Conservation (phyloP, 1,140 invertebrate genomes). For the Bombus sylvicola region DNA sequence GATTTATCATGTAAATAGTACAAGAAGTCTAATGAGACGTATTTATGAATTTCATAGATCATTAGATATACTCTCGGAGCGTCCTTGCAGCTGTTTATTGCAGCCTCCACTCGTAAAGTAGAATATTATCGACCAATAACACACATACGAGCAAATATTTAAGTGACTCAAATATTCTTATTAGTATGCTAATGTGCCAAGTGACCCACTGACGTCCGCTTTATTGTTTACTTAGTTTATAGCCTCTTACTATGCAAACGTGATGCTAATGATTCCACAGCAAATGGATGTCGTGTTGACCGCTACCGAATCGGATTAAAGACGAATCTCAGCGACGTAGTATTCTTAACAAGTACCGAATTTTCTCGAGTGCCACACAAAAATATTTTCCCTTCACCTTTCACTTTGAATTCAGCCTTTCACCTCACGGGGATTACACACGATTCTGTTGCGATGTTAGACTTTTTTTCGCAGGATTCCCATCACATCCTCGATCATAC, state of each 20-base stretch:
- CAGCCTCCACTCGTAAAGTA: background rate
- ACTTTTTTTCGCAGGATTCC: slow-evolving; percentile 18
- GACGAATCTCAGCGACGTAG: background rate
- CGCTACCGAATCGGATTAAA: background rate
- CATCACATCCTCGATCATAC: background rate
- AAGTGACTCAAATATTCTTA: slow-evolving; percentile 51
- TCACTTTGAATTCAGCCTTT: slow-evolving; percentile 64
- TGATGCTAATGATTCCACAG: background rate
- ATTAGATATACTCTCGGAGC: background rate
- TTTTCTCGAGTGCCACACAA: slow-evolving; percentile 18
- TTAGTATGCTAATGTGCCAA: slow-evolving; percentile 55
- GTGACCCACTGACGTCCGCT: background rate
- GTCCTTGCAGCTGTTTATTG: no score
- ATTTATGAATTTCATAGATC: background rate
- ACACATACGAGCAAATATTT: slow-evolving; percentile 50
- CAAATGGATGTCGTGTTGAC: background rate
- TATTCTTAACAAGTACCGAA: background rate
- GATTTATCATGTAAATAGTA: background rate
- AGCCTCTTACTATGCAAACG: slow-evolving; percentile 1
- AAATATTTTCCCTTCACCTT: slow-evolving; percentile 65
- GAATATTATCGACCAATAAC: slow-evolving; percentile 19
- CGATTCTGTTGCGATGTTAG: slow-evolving; percentile 34
- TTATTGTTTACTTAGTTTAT: slow-evolving; percentile 36
- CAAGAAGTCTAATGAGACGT: background rate
- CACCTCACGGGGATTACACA: slow-evolving; percentile 35